Base-by-base conservation (phyloP, 2,888 invertebrate species). In the Tillus elongatus region DNA sequence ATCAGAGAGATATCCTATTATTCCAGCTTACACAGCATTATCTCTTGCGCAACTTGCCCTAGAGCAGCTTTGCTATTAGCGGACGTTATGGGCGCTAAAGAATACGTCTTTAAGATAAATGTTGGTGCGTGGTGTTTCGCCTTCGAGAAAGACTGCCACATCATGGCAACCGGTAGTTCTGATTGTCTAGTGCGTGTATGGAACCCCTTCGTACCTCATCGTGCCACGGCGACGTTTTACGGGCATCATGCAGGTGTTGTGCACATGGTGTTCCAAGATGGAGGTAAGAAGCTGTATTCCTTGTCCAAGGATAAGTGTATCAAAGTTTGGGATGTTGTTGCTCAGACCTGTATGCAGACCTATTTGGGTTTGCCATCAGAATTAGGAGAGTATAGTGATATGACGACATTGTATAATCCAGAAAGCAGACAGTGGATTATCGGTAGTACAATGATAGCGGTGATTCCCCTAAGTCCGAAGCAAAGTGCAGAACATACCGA, bases 181-280 rank as follows among this genome's bases (percentile, higher is more conserved):
- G 88, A 89, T 63, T 79, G 81, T 49, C 57, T 73, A 35, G 52
- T 59, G 2, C 74, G 86, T 24, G 68, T 86, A 35, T 90, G 88
- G 88, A 86, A 83, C 63, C 77, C 85, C 0, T 84, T 83, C 57
- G 76, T 83, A n/a, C 74, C 82, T 1, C 64, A 67, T 33, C 77
- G 79, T 52, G 73, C 83, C 1, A 76, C 67, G 29, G 70, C 72
- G 6, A 63, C 74, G 9, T 68, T 87, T 19, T 65, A 69, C 28
- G 86, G 86, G 0, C 88, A 88, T 59, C 77, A 76, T 52, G 72
- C 79, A 1, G 75, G 79, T 8, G 72, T 89, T 45, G 72, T 73
- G 11, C 71, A 73, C 35, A 61, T 88, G 28, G 70, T 82, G 42
- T 68, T 85, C 37, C 82, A 85, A 65, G 71, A 77, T 43, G 58